Conservation (phyloP, 2,113 vertebrate species). For the Geococcyx californianus region DNA sequence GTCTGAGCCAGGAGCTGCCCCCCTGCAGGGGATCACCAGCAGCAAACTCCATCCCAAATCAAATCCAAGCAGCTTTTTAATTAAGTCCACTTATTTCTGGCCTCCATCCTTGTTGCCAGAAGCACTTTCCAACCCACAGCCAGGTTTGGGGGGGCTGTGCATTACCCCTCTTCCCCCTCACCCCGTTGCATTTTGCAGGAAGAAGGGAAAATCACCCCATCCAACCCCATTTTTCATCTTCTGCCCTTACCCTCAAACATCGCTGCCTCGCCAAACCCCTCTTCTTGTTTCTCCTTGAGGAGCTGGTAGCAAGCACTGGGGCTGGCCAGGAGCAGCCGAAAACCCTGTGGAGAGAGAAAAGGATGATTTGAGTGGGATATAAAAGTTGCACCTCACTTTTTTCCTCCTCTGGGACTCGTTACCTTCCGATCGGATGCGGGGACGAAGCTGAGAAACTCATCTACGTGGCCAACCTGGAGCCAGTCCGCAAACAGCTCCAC, state of each 20-base stretch:
- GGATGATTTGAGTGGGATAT: rapidly evolving
- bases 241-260: constrained; percentile 78
- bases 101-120: background rate
- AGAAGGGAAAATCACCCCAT: rapidly evolving
- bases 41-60: rapidly evolving
- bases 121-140: background rate
- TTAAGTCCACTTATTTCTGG: background rate
- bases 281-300: constrained; percentile 73
- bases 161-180: too few species aligned
- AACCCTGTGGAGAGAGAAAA: constrained; percentile 74
- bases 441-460: constrained; percentile 92
- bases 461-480: constrained; percentile 86
- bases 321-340: constrained; percentile 89
- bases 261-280: constrained; percentile 76
- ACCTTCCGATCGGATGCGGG: constrained; percentile 86
- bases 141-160: rapidly evolving
- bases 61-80: rapidly evolving
- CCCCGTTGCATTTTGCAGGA: background rate
- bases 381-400: background rate
- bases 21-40: background rate
- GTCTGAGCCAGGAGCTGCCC: background rate
- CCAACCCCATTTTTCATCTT: rapidly evolving
- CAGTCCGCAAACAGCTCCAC: constrained; percentile 90
- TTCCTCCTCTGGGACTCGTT: rapidly evolving
- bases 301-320: constrained; percentile 84